phyloP scores from a whole-genome alignment of 2,888 invertebrate species.

The Epirrhoe tristata region DNA sequence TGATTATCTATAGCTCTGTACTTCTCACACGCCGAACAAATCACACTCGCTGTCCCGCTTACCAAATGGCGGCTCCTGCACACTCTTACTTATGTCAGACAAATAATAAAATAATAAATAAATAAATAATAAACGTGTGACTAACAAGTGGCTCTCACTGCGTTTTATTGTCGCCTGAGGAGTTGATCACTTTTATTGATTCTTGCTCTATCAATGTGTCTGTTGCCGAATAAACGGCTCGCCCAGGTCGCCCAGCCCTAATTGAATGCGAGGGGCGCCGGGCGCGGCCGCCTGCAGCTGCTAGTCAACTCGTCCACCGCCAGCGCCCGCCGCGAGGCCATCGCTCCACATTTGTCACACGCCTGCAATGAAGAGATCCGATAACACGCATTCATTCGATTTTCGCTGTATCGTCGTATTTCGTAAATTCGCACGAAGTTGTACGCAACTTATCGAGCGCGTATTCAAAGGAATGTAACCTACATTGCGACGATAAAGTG shows the following conservation, averaged over 20 bases:
- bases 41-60: too few relatives aligned
- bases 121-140: too few relatives aligned
- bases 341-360: conserved; percentile 5
- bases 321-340: background rate
- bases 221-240: background rate
- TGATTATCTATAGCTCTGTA: too few relatives aligned
- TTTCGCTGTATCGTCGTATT: background rate
- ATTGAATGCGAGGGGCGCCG: background rate
- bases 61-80: too few relatives aligned
- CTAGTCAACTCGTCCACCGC: background rate
- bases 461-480: background rate
- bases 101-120: too few relatives aligned
- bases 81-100: too few relatives aligned
- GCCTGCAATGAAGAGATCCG: conserved; percentile 12
- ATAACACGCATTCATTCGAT: conserved; percentile 6
- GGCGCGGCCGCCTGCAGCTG: background rate
- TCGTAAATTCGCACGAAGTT: background rate
- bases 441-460: background rate
- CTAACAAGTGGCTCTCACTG: background rate
- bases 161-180: background rate
- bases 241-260: background rate
- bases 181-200: background rate
- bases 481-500: background rate
- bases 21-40: too few relatives aligned
- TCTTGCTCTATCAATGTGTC: background rate